These are phyloP conservation scores for Bellardia bayeri DNA, from an alignment of 2,888 invertebrate genomes.

Conservation along the genomic window DNA sequence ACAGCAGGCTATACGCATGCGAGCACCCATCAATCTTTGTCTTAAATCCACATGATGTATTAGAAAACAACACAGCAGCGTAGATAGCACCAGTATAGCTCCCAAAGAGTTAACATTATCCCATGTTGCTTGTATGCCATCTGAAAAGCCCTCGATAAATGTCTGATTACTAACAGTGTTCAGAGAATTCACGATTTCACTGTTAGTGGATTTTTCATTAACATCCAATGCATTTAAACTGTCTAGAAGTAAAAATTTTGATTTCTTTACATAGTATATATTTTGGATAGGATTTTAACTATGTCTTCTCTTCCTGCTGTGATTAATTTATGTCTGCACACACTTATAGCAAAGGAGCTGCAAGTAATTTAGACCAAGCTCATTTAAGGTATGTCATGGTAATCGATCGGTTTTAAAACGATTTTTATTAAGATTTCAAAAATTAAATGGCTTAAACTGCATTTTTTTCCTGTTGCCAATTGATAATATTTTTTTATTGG, in stretches of 20 bases:
- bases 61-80: constrained; percentile 81
- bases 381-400: too few relatives aligned
- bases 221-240: constrained; percentile 64
- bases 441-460: too few relatives aligned
- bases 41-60: constrained; percentile 84
- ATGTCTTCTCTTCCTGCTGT: too few relatives aligned
- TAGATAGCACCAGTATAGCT: constrained; percentile 80
- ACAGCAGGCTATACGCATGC: constrained; percentile 88
- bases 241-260: constrained; percentile 49
- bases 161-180: constrained; percentile 34
- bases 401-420: too few relatives aligned
- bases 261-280: neutral
- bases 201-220: constrained; percentile 48
- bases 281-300: too few relatives aligned
- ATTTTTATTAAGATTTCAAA: too few relatives aligned
- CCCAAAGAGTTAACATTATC: constrained; percentile 82
- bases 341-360: too few relatives aligned
- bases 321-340: too few relatives aligned
- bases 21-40: constrained; percentile 86
- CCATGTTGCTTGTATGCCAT: constrained; percentile 78
- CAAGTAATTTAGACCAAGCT: too few relatives aligned
- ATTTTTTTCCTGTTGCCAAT: too few relatives aligned
- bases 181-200: constrained; percentile 25
- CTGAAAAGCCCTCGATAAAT: constrained; percentile 54
- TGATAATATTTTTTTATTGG: too few relatives aligned